Base-by-base conservation (phyloP, 2,113 vertebrate species). In the Cebus imitator region DNA sequence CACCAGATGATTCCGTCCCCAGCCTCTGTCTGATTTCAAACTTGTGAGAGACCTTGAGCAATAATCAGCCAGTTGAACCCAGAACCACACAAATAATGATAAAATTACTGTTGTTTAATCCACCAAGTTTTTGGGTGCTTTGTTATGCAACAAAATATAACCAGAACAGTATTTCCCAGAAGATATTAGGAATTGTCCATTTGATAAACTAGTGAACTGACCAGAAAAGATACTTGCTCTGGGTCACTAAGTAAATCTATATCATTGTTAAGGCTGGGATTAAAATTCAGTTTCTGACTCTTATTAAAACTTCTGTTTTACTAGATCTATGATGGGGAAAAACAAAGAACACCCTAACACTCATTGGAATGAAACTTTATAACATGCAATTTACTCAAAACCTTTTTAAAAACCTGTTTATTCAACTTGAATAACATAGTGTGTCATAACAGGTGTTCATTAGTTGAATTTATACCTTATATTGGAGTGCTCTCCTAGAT, bases 401-500 rank as follows among this genome's bases (percentile, higher is more conserved):
- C 32, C 30, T 40, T 86, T 95, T 83, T 20, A 37, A 87, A 92
- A 93, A 82, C 10, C 5, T 92, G 5, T 75, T 90, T 91, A 43
- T 12, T 72, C 14, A 96, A 72, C 10, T 25, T 37, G 3, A 92
- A 52, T 79, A 91, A 75, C 20, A 45, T 17, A 93, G 40, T 1
- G 3, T 45, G 37, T 32, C 20, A 7, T 85, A 83, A 79, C 37
- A 11, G 55, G 35, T 93, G 30, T 91, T 90, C 66, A 88, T 78
- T 92, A 87, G 90, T 8, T 95, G 64, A 93, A 90, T 92, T 66
- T 94, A 76, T 20, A 87, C 3, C 23, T 96, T 94, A 21, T 25
- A 72, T 72, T 75, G 72, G 13, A 89, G 92, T 87, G 55, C 5
- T 94, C 11, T 89, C 21, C 16, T 3, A 75, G 68, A 89, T 58